Evolutionary conservation across 2,888 invertebrate genomes (phyloP).

Genomic region (Thera obeliscata): DNA sequence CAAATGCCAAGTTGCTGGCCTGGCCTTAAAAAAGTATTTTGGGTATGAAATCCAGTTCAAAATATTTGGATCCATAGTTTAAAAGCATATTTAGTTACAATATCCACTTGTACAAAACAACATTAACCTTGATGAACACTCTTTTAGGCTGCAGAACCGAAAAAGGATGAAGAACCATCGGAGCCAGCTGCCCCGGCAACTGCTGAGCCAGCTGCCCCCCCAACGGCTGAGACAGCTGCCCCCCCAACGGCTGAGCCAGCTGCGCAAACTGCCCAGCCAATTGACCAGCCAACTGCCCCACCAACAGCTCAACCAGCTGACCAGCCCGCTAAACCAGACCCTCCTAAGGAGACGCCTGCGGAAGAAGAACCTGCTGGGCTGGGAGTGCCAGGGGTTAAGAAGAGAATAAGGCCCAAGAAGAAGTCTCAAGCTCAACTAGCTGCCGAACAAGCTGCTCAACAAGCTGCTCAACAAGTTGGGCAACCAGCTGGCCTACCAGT

Average conservation of each 20-base stretch:
- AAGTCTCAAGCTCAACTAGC: conserved; percentile 6
- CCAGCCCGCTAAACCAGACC: conserved; percentile 11
- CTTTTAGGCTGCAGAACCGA: not conserved
- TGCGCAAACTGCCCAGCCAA: not conserved
- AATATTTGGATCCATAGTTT: too few species aligned
- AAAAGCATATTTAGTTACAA: too few species aligned
- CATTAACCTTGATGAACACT: too few species aligned
- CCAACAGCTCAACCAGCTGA: not conserved
- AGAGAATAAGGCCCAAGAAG: conserved; percentile 32
- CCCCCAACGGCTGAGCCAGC: not conserved
- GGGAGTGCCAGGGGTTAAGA: conserved; percentile 39
- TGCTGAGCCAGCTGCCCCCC: not conserved
- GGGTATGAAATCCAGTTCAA: too few species aligned
- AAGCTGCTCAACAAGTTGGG: conserved; percentile 13
- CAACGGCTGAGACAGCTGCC: not conserved
- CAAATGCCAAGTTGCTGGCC: too few species aligned
- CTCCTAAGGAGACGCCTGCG: conserved; percentile 17
- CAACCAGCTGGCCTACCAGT: conserved; percentile 4
- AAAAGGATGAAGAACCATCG: not conserved
- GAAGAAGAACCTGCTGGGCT: conserved; percentile 36
- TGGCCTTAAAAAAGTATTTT: too few species aligned
- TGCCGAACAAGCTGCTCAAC: not conserved
- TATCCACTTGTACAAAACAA: too few species aligned
- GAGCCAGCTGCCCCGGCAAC: not conserved
- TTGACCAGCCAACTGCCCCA: not conserved